Conservation (phyloP, 2,888 invertebrate species). For the Cheiracanthium punctorium region DNA sequence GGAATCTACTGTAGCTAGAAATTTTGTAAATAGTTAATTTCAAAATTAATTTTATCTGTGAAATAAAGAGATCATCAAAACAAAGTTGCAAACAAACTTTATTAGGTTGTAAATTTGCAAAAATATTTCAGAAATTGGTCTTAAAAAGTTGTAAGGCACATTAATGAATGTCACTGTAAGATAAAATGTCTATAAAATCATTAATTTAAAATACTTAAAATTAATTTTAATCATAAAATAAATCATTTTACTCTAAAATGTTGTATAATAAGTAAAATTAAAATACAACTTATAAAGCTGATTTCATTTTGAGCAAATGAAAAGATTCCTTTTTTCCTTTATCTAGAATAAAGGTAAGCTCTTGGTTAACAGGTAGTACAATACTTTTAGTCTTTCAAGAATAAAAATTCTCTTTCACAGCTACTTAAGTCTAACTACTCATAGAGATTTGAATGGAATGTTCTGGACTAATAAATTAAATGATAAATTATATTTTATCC, state of each 20-base stretch:
- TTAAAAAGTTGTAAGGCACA: not conserved
- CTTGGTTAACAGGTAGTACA: not conserved
- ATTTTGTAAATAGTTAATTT: too few relatives aligned
- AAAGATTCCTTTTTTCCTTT: not conserved
- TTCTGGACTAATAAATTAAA: not conserved
- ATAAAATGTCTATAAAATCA: not conserved
- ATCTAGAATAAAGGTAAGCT: not conserved
- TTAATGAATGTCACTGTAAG: not conserved
- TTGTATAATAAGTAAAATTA: not conserved
- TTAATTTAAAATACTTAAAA: not conserved
- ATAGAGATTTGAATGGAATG: not conserved
- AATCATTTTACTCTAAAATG: not conserved
- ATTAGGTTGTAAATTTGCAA: not conserved
- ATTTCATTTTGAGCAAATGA: not conserved
- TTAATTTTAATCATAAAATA: not conserved
- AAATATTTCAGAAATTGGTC: not conserved
- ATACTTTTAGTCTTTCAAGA: not conserved
- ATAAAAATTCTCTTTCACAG: not conserved
- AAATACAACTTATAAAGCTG: too few relatives aligned
- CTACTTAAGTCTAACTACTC: not conserved
- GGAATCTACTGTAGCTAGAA: too few relatives aligned
- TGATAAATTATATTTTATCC: not conserved
- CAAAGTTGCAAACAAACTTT: too few relatives aligned
- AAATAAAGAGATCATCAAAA: too few relatives aligned
- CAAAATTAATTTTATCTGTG: too few relatives aligned